phyloP scores from a whole-genome alignment of 2,113 vertebrate species.

The Planiliza haematocheilus region DNA sequence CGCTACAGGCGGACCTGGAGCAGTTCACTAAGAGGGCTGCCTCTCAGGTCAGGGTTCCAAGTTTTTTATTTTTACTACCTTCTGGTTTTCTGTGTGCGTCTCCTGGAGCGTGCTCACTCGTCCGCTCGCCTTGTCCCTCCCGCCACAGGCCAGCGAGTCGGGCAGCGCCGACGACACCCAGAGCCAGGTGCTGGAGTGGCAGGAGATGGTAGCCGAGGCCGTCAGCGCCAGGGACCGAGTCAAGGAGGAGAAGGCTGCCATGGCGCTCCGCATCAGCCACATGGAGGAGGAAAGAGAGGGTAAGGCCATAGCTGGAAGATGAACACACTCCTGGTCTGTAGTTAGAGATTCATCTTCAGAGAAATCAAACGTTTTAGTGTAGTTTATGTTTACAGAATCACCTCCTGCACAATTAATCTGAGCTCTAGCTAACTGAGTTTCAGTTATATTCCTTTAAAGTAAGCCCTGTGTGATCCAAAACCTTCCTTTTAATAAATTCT shows the following conservation, averaged over 20 bases:
- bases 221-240: slow-evolving; percentile 82
- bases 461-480: too few species aligned
- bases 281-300: slow-evolving; percentile 95
- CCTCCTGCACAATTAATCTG: too few species aligned
- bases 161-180: slow-evolving; percentile 90
- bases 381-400: too few species aligned
- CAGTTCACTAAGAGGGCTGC: slow-evolving; percentile 91
- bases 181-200: slow-evolving; percentile 91
- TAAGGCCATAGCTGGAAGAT: slow-evolving; percentile 68
- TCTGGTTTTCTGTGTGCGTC: too few species aligned
- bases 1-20: slow-evolving; percentile 91
- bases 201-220: slow-evolving; percentile 86
- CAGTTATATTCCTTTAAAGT: too few species aligned
- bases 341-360: too few species aligned
- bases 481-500: too few species aligned
- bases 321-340: neutral
- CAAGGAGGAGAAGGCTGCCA: slow-evolving; percentile 85
- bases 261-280: slow-evolving; percentile 88
- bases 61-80: neutral
- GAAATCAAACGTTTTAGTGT: too few species aligned
- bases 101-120: neutral
- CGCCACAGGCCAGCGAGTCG: slow-evolving; percentile 87
- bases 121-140: too few species aligned
- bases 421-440: too few species aligned
- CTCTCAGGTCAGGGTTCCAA: slow-evolving; percentile 85